These are phyloP conservation scores for Cichladusa arquata DNA, from an alignment of 2,113 vertebrate genomes.

Conservation along the genomic window DNA sequence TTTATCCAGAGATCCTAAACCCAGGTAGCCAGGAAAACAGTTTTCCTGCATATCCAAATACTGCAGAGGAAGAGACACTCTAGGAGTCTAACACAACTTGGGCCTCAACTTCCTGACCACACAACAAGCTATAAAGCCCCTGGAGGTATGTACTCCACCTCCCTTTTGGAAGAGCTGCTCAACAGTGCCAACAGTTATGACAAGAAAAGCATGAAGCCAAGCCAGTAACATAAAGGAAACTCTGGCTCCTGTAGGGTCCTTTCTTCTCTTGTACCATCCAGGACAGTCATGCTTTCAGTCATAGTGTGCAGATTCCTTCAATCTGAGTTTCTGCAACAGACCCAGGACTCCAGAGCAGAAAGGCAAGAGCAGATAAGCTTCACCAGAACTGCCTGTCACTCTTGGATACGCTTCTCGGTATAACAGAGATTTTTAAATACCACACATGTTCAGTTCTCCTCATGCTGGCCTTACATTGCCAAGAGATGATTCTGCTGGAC, in stretches of 20 bases:
- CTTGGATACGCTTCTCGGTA: neutral
- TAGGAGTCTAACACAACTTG: neutral
- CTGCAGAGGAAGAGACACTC: neutral
- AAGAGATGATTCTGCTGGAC: neutral
- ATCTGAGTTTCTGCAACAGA: neutral
- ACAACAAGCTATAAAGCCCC: neutral
- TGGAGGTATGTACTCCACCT: neutral
- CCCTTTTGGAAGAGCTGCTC: neutral
- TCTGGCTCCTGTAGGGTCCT: neutral
- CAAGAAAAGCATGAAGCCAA: neutral
- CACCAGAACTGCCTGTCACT: neutral
- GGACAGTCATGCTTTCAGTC: neutral
- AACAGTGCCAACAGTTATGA: neutral
- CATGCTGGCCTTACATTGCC: neutral
- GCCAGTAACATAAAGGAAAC: neutral
- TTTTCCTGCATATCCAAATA: neutral
- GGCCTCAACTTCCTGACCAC: neutral
- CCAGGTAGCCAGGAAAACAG: neutral
- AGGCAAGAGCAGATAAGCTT: neutral
- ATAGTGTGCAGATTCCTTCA: neutral
- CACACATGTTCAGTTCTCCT: neutral
- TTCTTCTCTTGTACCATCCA: neutral
- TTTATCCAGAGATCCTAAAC: neutral
- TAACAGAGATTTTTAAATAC: neutral
- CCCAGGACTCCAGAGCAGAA: neutral